phyloP scores from a whole-genome alignment of 1,140 invertebrate species.

The Brachystomella parvula region DNA sequence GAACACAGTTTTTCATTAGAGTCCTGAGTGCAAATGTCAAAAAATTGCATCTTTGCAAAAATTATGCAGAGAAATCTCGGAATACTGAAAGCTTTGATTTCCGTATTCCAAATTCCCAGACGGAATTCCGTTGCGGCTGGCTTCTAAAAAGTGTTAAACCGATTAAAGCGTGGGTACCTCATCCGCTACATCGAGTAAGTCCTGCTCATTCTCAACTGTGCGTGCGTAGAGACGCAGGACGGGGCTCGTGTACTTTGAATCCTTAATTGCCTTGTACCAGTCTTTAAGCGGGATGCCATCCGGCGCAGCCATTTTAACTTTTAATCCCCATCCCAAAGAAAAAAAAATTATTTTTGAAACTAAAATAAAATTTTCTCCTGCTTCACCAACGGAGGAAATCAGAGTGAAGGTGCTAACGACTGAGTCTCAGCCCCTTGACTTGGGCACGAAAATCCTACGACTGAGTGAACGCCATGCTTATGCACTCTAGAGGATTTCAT shows the following conservation, averaged over 20 bases:
- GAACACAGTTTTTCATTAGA: too few relatives aligned
- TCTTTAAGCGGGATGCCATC: constrained; percentile 16
- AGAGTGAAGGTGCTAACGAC: background rate
- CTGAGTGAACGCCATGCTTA: too few relatives aligned
- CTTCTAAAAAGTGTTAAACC: too few relatives aligned
- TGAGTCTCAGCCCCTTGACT: too few relatives aligned
- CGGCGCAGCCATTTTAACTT: background rate
- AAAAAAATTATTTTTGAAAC: background rate
- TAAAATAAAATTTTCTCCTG: background rate
- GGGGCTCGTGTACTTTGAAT: constrained; percentile 25
- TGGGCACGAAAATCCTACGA: too few relatives aligned
- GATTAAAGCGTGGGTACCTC: background rate
- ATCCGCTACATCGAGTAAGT: background rate
- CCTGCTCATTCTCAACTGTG: constrained; percentile 17
- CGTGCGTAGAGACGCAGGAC: constrained; percentile 19
- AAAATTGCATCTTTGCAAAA: too few relatives aligned
- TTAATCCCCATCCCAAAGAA: background rate
- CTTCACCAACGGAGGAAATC: background rate
- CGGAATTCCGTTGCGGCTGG: too few relatives aligned
- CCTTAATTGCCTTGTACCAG: constrained; percentile 25
- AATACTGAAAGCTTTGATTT: too few relatives aligned
- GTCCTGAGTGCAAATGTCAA: too few relatives aligned
- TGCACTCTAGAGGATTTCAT: background rate
- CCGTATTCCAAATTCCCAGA: too few relatives aligned
- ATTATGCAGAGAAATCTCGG: too few relatives aligned